Evolutionary conservation across 2,113 vertebrate species (phyloP), one percentile per base, ranked within the genome.

Genomic region (Rhinolophus sinicus): DNA sequence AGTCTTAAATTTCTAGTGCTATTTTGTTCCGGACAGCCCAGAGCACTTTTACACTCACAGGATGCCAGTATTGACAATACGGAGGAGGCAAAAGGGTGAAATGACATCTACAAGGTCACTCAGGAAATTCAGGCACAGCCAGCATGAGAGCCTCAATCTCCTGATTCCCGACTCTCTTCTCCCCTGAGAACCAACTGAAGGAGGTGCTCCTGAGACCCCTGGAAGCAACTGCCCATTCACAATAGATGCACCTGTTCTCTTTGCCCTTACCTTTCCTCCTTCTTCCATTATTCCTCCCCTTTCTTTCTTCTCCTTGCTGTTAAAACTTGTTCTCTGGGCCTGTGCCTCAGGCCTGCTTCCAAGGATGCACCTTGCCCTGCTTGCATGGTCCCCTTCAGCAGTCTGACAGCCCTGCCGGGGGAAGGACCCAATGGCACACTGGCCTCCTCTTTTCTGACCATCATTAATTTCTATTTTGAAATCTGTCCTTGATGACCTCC

Each of bases 51-150:
- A 81, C 15, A 13, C 62, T 35, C 73, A 58, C 15, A 58, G 69
- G 16, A 14, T 69, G 8, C 69, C 81, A 75, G 38, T 9, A 30
- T 47, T 54, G 69, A 54, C 78, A 62, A 62, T 0, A 19, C 38
- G 21, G 54, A 75, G 14, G 38, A 87, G 73, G 28, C 3, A 14
- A 12, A 33, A 44, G 9, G 5, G 69, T 58, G 62, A 97, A 52
- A 82, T 75, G 64, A 90, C 73, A 80, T 54, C 75, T 22, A 44
- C 92, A 96, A 97, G 94, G 96, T 95, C 94, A 95, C 69, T 77
- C 4, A 1, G 62, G 70, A 72, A 93, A 62, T 40, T 60, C 18
- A n/a, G 30, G 76, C 86, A 47, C 22, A 21, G 2, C 62, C 26
- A 58, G 67, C 64, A 13, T 18, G 8, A 4, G 0, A 75, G 77